A percentile compares a stretch with the other conserved stretches of the same genome.
phyloP scores from a whole-genome alignment of 2,888 invertebrate genomes.

The Hetaerina titia region DNA sequence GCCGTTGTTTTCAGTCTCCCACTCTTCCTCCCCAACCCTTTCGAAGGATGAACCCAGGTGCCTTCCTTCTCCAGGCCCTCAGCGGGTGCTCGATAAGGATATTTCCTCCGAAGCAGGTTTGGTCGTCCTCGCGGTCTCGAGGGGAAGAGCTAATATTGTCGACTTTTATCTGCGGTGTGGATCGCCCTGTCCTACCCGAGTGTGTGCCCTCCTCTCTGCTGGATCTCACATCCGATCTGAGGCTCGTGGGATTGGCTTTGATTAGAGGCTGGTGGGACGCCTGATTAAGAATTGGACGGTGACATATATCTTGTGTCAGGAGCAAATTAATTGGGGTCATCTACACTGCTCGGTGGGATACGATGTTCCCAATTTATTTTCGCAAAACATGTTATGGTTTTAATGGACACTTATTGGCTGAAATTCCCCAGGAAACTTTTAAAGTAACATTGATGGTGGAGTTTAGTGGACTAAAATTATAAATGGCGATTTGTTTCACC shows the following conservation, averaged over 20 bases:
- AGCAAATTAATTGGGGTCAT: not conserved
- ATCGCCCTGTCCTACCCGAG: not conserved
- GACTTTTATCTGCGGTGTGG: not conserved
- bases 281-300: not conserved
- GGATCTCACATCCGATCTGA: not conserved
- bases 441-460: too few relatives aligned
- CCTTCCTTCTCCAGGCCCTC: not conserved
- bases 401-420: too few relatives aligned
- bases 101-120: conserved; percentile 5
- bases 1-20: not conserved
- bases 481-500: too few relatives aligned
- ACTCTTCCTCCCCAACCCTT: not conserved
- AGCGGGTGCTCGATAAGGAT: not conserved
- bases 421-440: too few relatives aligned
- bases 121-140: not conserved
- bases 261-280: not conserved
- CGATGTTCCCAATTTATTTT: too few relatives aligned
- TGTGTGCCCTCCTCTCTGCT: not conserved
- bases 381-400: too few relatives aligned
- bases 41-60: not conserved
- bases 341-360: not conserved
- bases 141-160: not conserved
- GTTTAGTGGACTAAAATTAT: too few relatives aligned
- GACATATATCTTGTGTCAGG: not conserved
- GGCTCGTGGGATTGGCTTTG: not conserved